A percentile compares a stretch with the other conserved stretches of the same genome.
phyloP scores from a whole-genome alignment of 37 sponge, comb jelly and placozoan species.

The Ianthella basta region DNA sequence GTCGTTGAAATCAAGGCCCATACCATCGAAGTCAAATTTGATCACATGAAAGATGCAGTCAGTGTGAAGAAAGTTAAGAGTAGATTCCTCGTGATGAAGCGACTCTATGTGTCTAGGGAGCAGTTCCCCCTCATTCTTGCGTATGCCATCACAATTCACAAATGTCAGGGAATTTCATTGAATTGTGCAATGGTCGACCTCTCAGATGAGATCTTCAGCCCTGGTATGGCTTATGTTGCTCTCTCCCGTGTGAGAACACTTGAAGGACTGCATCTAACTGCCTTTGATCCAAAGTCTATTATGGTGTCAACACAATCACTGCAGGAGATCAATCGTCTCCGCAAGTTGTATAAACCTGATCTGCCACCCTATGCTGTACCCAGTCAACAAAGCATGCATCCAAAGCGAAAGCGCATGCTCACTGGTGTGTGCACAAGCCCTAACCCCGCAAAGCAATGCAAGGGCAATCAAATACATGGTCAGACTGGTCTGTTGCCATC shows the following conservation, averaged over 20 bases:
- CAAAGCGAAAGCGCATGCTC: neutral
- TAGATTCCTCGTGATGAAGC: conserved; percentile 49
- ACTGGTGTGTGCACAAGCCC: neutral
- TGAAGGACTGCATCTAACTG: conserved; percentile 30
- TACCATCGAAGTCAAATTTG: conserved; percentile 57
- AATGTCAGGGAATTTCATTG: conserved; percentile 63
- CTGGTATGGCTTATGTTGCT: conserved; percentile 69
- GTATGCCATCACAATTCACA: conserved; percentile 58
- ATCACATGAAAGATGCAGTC: conserved; percentile 35
- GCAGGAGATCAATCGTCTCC: conserved; percentile 36
- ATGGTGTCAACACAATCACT: conserved; percentile 31
- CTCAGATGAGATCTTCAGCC: conserved; percentile 43
- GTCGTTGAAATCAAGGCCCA: conserved; percentile 16
- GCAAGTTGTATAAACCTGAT: conserved; percentile 14
- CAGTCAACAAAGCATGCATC: too few relatives aligned
- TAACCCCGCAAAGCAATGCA: neutral
- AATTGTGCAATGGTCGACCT: conserved; percentile 69
- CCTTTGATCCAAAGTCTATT: conserved; percentile 38
- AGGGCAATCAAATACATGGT: neutral
- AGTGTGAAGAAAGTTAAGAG: conserved; percentile 37
- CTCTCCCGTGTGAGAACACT: conserved; percentile 54
- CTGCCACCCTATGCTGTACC: conserved; percentile 24
- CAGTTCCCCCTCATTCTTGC: conserved; percentile 62
- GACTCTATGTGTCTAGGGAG: conserved; percentile 40
- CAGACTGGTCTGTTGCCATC: too few relatives aligned